Evolutionary conservation across 2,113 vertebrate species (phyloP), one percentile per base, ranked within the genome.

Genomic region (Garra rufa): DNA sequence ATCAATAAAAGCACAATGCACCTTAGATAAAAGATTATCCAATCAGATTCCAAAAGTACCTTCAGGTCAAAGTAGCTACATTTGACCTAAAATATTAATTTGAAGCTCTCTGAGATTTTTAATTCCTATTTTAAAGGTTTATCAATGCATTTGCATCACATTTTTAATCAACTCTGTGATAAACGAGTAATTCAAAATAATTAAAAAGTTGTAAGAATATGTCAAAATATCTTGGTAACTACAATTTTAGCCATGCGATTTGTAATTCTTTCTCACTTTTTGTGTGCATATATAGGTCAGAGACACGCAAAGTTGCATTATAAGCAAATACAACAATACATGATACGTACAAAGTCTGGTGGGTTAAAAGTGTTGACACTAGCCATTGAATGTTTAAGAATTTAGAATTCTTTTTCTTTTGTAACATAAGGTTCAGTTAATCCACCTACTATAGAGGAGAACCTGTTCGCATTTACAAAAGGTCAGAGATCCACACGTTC

Each of bases 351-450:
- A 6, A 63, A 14, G 26, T 63, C 13, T 63, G 26, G 59, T 63
- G 30, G 28, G 65, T 24, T 41, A 38, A 19, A 4, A 13, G 10
- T 44, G 21, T 44, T 41, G 67, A 41, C 41, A 7, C 26, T 63
- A 2, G 26, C 17, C 65, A 69, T 38, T 48, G 43, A 46, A 11
- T 13, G 24, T 74, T 28, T 1, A 0, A 70, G 67, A 74, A 26
- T 48, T 67, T 7, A 67, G 7, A 67, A 67, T 67, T 15, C 14
- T 6, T 5, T 67, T 67, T 67, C 21, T 67, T 34, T 67, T 34
- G 9, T 34, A 65, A 26, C 41, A 74, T 46, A 74, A 46, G 26
- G 71, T 48, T 74, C 13, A 48, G 71, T 50, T 75, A 75, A 75
- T 75, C 44, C 44, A 75, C 4, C 9, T 28, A 67, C 13, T 46